phyloP scores from a whole-genome alignment of 2,888 invertebrate genomes.

The Cybosia mesomella region DNA sequence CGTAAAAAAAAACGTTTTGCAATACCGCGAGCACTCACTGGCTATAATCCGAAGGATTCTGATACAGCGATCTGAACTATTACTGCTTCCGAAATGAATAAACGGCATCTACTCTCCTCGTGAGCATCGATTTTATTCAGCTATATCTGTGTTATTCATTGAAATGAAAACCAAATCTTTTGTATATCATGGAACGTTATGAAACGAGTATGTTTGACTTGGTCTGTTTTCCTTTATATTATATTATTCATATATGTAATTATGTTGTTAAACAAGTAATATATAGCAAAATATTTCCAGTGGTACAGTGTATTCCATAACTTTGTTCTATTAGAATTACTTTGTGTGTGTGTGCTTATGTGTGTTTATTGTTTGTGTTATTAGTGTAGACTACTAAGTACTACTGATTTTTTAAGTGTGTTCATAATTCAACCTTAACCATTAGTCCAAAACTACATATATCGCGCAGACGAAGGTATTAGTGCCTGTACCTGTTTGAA shows the following conservation, averaged over 20 bases:
- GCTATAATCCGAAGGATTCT: slow-evolving; percentile 21
- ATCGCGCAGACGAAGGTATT: too few species aligned
- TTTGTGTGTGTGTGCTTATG: too few species aligned
- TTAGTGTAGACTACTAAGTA: too few species aligned
- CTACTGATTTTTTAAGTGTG: too few species aligned
- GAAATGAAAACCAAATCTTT: slow-evolving; percentile 14
- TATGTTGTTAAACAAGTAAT: too few species aligned
- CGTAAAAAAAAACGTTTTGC: background rate
- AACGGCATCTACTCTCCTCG: slow-evolving; percentile 14
- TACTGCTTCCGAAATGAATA: slow-evolving; percentile 23
- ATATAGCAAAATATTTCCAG: too few species aligned
- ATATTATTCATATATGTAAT: background rate
- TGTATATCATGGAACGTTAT: background rate
- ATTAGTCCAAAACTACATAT: too few species aligned
- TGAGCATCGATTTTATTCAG: slow-evolving; percentile 19
- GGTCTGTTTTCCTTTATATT: background rate
- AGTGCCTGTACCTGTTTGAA: too few species aligned
- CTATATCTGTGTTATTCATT: slow-evolving; percentile 15
- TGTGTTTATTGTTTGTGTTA: too few species aligned
- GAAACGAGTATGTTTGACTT: background rate
- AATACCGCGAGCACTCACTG: slow-evolving; percentile 21
- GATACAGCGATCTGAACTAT: slow-evolving; percentile 15
- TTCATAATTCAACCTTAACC: too few species aligned
- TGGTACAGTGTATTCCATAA: too few species aligned
- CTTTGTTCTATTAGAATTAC: too few species aligned